Conservation (phyloP, 2,888 invertebrate genomes). For the Catocala fraxini region DNA sequence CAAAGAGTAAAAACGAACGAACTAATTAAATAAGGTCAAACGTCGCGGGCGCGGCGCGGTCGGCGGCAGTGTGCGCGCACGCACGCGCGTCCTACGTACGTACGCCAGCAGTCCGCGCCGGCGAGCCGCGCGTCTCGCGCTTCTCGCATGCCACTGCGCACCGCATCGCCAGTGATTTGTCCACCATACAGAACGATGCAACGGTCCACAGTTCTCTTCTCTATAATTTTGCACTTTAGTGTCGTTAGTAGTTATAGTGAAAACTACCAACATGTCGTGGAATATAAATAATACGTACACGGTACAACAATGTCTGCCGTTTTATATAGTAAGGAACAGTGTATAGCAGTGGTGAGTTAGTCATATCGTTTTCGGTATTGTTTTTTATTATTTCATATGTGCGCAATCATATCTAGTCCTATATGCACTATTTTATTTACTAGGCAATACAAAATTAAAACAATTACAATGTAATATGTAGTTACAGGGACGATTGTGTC, state of each 20-base stretch:
- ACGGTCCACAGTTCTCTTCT: slow-evolving; percentile 23
- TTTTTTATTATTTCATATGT: slow-evolving; percentile 7
- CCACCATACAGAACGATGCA: slow-evolving; percentile 26
- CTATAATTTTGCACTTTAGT: slow-evolving; percentile 23
- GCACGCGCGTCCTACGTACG: slow-evolving; percentile 62
- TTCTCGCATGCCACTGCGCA: slow-evolving; percentile 48
- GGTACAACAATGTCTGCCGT: slow-evolving; percentile 23
- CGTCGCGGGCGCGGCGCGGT: slow-evolving; percentile 65
- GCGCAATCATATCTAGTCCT: not conserved
- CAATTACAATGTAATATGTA: no score
- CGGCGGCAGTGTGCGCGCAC: slow-evolving; percentile 49
- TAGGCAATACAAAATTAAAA: no score
- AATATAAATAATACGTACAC: slow-evolving; percentile 34
- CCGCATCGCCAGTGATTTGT: slow-evolving; percentile 35
- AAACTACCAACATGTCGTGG: slow-evolving; percentile 16
- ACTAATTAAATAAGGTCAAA: slow-evolving; percentile 88
- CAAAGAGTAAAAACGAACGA: slow-evolving; percentile 85
- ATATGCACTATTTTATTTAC: no score
- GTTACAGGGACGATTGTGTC: no score
- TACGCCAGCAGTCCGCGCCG: slow-evolving; percentile 65
- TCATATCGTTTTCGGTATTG: slow-evolving; percentile 23
- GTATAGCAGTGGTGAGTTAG: slow-evolving; percentile 35
- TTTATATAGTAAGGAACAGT: slow-evolving; percentile 22
- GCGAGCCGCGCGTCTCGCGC: slow-evolving; percentile 61
- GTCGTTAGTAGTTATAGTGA: slow-evolving; percentile 40